phyloP scores from a whole-genome alignment of 2,797 vertebrate genomes.

The Dipus sagitta region DNA sequence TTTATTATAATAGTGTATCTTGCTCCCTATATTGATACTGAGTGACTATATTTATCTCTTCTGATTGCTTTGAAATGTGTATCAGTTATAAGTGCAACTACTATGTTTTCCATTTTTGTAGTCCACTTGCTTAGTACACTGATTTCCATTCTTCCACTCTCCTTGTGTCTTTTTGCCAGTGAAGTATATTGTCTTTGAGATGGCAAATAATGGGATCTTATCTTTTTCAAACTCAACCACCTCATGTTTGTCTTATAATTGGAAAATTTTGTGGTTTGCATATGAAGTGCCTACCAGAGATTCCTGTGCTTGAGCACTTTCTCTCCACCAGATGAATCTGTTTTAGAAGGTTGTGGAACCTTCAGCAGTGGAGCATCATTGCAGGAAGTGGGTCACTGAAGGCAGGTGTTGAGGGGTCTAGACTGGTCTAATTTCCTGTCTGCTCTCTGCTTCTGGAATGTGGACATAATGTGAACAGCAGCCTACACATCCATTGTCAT shows the following conservation, averaged over 20 bases:
- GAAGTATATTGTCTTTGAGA: neutral
- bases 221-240: neutral
- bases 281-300: neutral
- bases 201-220: neutral
- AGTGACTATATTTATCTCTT: neutral
- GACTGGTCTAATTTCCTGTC: neutral
- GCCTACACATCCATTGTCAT: no score
- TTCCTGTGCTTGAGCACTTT: neutral
- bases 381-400: neutral
- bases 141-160: neutral
- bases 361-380: neutral
- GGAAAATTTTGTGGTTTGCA: neutral
- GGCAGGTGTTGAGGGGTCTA: neutral
- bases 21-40: neutral
- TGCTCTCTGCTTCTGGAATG: no score
- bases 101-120: neutral
- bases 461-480: neutral
- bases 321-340: neutral
- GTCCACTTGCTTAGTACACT: neutral
- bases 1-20: neutral
- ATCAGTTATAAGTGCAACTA: neutral
- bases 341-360: neutral
- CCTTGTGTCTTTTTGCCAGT: neutral
- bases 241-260: neutral
- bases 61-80: no score